These are phyloP conservation scores for Channallabes apus DNA, from an alignment of 2,797 vertebrate genomes.

Conservation along the genomic window DNA sequence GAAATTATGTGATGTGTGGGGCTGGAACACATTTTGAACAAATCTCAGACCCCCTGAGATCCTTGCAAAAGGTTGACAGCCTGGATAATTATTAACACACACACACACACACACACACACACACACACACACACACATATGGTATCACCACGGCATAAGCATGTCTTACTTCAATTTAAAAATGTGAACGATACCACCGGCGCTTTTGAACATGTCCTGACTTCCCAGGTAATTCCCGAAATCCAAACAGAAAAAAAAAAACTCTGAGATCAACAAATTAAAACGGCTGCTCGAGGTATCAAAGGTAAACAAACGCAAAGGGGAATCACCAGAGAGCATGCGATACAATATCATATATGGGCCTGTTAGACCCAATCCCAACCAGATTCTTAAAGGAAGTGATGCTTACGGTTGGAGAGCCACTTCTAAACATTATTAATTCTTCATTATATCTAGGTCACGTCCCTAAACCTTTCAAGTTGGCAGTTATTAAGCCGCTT, in stretches of 20 bases:
- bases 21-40: neutral
- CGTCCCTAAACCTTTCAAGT: too few species aligned
- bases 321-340: too few species aligned
- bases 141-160: neutral
- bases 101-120: conserved; percentile 1
- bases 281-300: neutral
- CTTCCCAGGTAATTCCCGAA: neutral
- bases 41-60: neutral
- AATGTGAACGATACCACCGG: neutral
- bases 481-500: too few species aligned
- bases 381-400: too few species aligned
- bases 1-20: neutral
- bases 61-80: neutral
- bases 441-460: too few species aligned
- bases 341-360: too few species aligned
- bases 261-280: neutral
- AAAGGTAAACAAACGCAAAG: neutral
- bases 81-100: too few species aligned
- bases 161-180: neutral
- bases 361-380: too few species aligned
- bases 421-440: too few species aligned
- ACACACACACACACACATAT: too few species aligned
- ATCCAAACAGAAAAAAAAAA: neutral
- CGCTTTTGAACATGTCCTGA: too few species aligned
- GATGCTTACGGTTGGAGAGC: too few species aligned